Evolutionary conservation across 2,113 vertebrate species (phyloP).

Genomic region (Calyptomena viridis): DNA sequence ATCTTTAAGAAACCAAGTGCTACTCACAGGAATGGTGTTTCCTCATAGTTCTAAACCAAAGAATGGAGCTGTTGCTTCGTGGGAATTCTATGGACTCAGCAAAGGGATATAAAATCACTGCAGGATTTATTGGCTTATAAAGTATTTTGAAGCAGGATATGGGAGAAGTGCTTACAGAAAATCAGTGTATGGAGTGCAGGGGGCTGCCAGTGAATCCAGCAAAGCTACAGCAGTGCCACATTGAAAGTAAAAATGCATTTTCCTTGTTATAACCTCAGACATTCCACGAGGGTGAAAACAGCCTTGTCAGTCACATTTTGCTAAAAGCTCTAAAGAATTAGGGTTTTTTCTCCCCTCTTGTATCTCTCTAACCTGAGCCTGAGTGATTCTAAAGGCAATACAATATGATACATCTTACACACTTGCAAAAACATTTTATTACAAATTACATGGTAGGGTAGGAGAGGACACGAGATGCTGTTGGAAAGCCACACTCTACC

Average conservation of each 20-base stretch:
- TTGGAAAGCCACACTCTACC: conserved; percentile 26
- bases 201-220: not conserved
- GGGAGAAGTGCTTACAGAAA: not conserved
- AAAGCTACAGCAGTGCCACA: not conserved
- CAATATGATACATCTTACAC: conserved; percentile 60
- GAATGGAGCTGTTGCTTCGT: not conserved
- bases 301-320: not conserved
- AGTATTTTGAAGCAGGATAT: conserved; percentile 15
- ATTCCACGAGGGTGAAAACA: not conserved
- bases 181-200: not conserved
- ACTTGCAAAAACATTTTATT: conserved; percentile 70
- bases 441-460: conserved; percentile 53
- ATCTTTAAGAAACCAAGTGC: conserved; percentile 32
- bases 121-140: conserved; percentile 56
- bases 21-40: conserved; percentile 41
- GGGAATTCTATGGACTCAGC: conserved; percentile 22
- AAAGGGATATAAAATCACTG: conserved; percentile 49
- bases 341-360: not conserved
- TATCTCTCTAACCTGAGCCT: conserved; percentile 42
- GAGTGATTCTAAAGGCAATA: conserved; percentile 54
- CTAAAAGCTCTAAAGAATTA: conserved; percentile 35
- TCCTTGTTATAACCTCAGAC: not conserved
- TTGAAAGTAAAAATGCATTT: not conserved
- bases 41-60: conserved; percentile 13
- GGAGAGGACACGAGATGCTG: not conserved